A percentile compares a stretch with the other conserved stretches of the same genome.
Evolutionary conservation across 37 sponge, comb jelly and placozoan species (phyloP).

Genomic region (Beroe ovata): DNA sequence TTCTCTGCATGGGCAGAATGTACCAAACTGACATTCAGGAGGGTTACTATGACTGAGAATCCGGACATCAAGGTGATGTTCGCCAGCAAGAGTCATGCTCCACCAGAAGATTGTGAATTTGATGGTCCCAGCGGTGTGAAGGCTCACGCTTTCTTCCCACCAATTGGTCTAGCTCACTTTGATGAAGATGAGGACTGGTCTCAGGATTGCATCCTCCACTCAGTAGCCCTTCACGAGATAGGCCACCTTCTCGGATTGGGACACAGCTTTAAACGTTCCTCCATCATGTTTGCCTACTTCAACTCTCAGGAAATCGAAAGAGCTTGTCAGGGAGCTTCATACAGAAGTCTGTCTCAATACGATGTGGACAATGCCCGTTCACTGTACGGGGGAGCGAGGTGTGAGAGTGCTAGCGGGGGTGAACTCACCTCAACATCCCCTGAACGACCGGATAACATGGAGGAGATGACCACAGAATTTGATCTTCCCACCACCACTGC

Average conservation of each 20-base stretch:
- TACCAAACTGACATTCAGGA: background rate
- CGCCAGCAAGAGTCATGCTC: background rate
- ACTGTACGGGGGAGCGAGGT: background rate
- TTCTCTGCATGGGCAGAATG: conserved; percentile 18
- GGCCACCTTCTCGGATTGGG: conserved; percentile 53
- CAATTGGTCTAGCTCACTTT: conserved; percentile 17
- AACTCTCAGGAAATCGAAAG: background rate
- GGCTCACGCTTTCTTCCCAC: conserved; percentile 53
- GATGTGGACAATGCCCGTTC: background rate
- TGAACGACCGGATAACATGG: background rate
- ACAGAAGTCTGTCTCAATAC: background rate
- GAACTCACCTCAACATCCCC: background rate
- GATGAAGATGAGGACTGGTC: conserved; percentile 54
- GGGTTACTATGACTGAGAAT: background rate
- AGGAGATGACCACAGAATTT: background rate
- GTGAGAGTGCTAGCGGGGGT: background rate
- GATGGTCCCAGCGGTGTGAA: conserved; percentile 33
- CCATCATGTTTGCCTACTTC: conserved; percentile 67
- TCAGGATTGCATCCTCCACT: background rate
- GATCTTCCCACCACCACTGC: background rate
- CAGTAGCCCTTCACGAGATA: conserved; percentile 58
- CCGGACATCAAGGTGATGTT: conserved; percentile 35
- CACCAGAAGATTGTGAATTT: conserved; percentile 38
- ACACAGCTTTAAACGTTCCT: background rate
- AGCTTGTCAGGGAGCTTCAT: background rate